These are phyloP conservation scores for Lepetodrilus schrolli DNA, from an alignment of 2,888 invertebrate species.

Conservation along the genomic window DNA sequence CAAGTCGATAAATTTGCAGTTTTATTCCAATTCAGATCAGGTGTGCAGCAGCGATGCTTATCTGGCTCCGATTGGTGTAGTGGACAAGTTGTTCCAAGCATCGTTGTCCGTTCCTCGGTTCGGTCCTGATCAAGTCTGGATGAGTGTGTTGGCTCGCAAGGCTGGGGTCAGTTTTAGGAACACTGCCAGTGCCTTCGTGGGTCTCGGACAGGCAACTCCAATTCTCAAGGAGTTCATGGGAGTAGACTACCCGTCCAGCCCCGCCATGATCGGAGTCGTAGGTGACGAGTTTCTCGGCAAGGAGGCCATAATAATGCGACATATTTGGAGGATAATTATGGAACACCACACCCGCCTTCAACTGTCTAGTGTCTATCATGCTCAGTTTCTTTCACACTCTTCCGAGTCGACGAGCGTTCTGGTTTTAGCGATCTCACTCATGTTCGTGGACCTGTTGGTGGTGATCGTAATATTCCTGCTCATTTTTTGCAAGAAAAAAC, in stretches of 20 bases:
- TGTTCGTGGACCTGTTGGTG: constrained; percentile 38
- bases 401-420: constrained; percentile 34
- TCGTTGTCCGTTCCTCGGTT: constrained; percentile 40
- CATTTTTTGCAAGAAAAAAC: constrained; percentile 37
- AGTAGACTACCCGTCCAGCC: constrained; percentile 36
- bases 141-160: constrained; percentile 41
- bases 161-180: constrained; percentile 37
- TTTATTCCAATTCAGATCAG: constrained; percentile 31
- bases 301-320: constrained; percentile 42
- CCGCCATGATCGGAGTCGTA: constrained; percentile 41
- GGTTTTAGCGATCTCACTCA: constrained; percentile 35
- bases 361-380: constrained; percentile 35
- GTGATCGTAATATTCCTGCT: constrained; percentile 35
- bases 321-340: constrained; percentile 41
- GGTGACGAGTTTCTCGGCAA: constrained; percentile 37
- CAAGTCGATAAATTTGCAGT: not conserved
- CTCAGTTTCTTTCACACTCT: constrained; percentile 29
- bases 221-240: constrained; percentile 39
- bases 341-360: constrained; percentile 41
- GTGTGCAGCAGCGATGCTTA: constrained; percentile 42
- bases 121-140: constrained; percentile 42
- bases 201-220: constrained; percentile 32
- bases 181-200: constrained; percentile 40
- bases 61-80: constrained; percentile 38
- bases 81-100: constrained; percentile 39